Evolutionary conservation across 2,888 invertebrate species (phyloP), one percentile per base, ranked within the genome.

Genomic region (Epicampocera succincta): DNA sequence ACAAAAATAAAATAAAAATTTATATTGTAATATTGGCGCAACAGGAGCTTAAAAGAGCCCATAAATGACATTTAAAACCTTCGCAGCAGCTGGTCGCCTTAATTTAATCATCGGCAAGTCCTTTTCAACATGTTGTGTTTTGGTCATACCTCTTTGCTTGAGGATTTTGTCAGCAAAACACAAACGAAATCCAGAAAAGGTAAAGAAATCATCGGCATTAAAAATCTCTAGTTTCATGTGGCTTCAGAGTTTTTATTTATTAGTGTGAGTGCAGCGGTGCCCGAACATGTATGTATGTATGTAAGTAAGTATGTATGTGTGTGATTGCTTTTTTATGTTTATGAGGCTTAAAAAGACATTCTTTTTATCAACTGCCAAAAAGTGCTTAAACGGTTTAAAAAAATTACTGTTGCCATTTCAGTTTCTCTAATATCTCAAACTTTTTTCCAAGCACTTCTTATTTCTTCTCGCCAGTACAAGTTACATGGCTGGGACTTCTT

Each of bases 281-380:
- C 3, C 42, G 40, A 3, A 17, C 21, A 25, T 54, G 54, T 33
- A 4, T 33, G 25, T n/a, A n/a, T 68, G 15, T 15, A 17, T 52
- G 15, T 52, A 44, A 13, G n/a, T 54, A 21, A 65, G 15, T 65
- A 40, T 46, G 25, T 60, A 6, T 38, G 15, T 58, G 15, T 58
- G n/a, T 5, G 25, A 19, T 25, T 52, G 1, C 25, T 48, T 46
- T 65, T 69, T 61, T 68, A 44, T 74, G 58, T 82, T 73, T 78
- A 61, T 78, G 71, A 66, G 71, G 74, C 82, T 82, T 82, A 82
- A 82, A 82, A 82, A 78, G 65, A 74, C 82, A 82, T 82, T 75
- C 78, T 60, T 75, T 82, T 71, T 82, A 78, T 54, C 78, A 82
- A 82, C 82, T 82, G 82, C 78, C 82, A 82, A 82, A 82, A 82